Conservation (phyloP, 2,113 vertebrate species). For the Balaeniceps rex region DNA sequence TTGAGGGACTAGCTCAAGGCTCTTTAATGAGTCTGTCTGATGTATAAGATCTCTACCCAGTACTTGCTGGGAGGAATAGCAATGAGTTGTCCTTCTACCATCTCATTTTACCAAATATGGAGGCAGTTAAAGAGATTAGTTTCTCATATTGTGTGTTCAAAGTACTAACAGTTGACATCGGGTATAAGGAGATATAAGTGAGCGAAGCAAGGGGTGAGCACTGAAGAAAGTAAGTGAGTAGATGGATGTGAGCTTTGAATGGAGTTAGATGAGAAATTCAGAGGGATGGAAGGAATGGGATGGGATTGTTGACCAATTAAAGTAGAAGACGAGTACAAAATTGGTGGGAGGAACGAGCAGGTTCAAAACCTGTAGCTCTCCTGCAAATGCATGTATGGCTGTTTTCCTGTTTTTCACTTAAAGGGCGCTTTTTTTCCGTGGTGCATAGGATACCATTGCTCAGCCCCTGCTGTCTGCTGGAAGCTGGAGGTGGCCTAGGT, state of each 20-base stretch:
- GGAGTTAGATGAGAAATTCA: background rate
- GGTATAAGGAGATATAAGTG: background rate
- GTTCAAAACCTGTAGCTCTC: background rate
- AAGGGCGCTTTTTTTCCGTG: background rate
- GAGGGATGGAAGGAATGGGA: background rate
- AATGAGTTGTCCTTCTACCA: background rate
- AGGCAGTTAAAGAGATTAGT: background rate
- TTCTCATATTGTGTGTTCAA: background rate
- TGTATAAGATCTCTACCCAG: background rate
- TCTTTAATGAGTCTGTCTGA: background rate
- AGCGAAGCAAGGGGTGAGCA: background rate
- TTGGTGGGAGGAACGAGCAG: background rate
- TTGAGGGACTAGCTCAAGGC: background rate
- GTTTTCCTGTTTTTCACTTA: background rate
- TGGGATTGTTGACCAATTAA: background rate
- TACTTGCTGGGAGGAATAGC: background rate
- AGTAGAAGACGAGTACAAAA: background rate
- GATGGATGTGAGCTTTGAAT: background rate
- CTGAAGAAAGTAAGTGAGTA: background rate
- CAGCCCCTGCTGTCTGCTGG: background rate
- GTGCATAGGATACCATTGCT: background rate
- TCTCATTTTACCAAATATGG: background rate
- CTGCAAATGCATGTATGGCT: accelerated
- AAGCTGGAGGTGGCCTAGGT: background rate
- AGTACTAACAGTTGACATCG: background rate